Evolutionary conservation across 2,113 vertebrate genomes (phyloP).

Genomic region (Psittacula cyanocephala): DNA sequence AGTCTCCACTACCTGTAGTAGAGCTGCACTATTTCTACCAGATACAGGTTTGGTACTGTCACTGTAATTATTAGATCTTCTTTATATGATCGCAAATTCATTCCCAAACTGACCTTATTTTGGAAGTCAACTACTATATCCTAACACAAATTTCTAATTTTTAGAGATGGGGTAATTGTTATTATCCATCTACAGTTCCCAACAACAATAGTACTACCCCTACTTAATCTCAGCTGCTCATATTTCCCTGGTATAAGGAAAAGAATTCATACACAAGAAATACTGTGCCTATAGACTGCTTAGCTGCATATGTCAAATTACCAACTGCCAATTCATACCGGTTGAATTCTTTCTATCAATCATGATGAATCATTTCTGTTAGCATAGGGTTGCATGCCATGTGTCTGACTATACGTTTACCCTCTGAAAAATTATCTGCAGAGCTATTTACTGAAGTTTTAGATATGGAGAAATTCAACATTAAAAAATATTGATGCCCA

Average conservation of each 20-base stretch:
- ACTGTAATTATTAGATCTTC: neutral
- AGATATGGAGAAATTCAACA: slow-evolving; percentile 17
- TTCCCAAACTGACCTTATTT: neutral
- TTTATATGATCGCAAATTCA: neutral
- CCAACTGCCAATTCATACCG: slow-evolving; percentile 9
- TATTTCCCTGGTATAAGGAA: neutral
- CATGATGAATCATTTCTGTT: slow-evolving; percentile 54
- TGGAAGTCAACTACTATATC: neutral
- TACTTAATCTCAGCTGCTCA: neutral
- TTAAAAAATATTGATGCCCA: slow-evolving; percentile 27
- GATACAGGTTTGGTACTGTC: neutral
- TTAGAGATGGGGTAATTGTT: neutral
- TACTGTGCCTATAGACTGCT: neutral
- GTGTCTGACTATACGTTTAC: slow-evolving; percentile 45
- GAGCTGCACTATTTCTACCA: neutral
- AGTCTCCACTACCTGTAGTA: neutral
- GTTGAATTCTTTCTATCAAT: slow-evolving; percentile 9
- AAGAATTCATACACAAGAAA: neutral
- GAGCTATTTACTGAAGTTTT: slow-evolving; percentile 57
- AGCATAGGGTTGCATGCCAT: slow-evolving; percentile 45
- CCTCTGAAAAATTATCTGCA: slow-evolving; percentile 28
- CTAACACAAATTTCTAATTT: neutral
- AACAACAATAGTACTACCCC: slow-evolving; percentile 2
- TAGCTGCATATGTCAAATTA: neutral
- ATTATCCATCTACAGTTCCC: neutral